These are phyloP conservation scores for Papilio demoleus DNA, from an alignment of 2,888 invertebrate genomes.

Conservation along the genomic window DNA sequence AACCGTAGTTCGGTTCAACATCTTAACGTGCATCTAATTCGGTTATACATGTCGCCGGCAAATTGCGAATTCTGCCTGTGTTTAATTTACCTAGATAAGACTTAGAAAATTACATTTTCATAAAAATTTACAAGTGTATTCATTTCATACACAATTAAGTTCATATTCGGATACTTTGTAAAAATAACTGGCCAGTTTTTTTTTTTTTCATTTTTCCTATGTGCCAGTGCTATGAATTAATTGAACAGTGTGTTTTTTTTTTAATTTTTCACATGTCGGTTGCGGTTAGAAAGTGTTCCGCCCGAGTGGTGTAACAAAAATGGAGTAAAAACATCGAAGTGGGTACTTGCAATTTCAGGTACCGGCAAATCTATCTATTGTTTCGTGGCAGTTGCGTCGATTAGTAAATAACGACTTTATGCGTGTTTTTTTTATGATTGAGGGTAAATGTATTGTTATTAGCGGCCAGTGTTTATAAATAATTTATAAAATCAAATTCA, in stretches of 20 bases:
- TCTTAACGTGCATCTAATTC: conserved; percentile 43
- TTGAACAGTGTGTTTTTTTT: conserved; percentile 45
- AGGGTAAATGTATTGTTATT: not conserved
- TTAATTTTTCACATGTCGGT: conserved; percentile 51
- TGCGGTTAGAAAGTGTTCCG: conserved; percentile 66
- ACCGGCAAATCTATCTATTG: conserved; percentile 57
- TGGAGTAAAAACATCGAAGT: conserved; percentile 65
- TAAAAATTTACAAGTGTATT: too few relatives aligned
- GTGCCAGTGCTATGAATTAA: conserved; percentile 45
- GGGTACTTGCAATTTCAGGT: conserved; percentile 70
- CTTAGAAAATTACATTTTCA: too few relatives aligned
- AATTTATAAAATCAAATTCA: not conserved
- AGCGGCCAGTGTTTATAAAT: conserved; percentile 9
- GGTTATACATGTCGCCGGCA: conserved; percentile 37
- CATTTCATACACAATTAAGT: too few relatives aligned
- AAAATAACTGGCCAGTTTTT: too few relatives aligned
- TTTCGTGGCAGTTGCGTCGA: conserved; percentile 69
- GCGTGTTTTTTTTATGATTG: conserved; percentile 32
- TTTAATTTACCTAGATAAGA: too few relatives aligned
- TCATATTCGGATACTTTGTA: too few relatives aligned
- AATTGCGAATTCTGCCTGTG: too few relatives aligned
- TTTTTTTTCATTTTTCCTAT: conserved; percentile 42
- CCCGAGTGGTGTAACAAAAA: conserved; percentile 60
- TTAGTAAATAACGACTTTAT: conserved; percentile 52
- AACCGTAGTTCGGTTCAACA: conserved; percentile 36